Evolutionary conservation across 2,797 vertebrate genomes (phyloP).

Genomic region (Neoniphon sammara): DNA sequence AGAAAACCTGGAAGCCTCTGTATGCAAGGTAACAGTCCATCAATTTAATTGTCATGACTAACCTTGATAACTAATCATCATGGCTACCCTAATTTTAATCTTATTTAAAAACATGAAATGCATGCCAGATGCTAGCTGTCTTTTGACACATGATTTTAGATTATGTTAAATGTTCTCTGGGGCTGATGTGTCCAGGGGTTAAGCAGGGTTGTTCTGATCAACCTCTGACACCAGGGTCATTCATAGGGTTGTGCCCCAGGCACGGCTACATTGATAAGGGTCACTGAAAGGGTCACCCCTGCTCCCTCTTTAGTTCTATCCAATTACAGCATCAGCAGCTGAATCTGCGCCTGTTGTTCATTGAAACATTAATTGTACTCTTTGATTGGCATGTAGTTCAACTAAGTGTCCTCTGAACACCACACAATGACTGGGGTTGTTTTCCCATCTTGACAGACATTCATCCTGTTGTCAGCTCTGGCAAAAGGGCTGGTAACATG

Average conservation of each 20-base stretch:
- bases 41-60: slow-evolving; percentile 44
- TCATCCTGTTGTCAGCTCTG: slow-evolving; percentile 46
- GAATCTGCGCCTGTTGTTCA: slow-evolving; percentile 68
- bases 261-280: slow-evolving; percentile 74
- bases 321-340: slow-evolving; percentile 74
- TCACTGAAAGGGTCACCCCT: slow-evolving; percentile 76
- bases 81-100: slow-evolving; percentile 37
- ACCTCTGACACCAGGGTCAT: slow-evolving; percentile 85
- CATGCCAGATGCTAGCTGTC: slow-evolving; percentile 67
- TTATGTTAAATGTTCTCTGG: slow-evolving; percentile 76
- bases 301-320: slow-evolving; percentile 72
- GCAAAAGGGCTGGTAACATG: slow-evolving; percentile 41
- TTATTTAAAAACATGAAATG: slow-evolving; percentile 47
- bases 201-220: slow-evolving; percentile 79
- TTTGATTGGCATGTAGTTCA: slow-evolving; percentile 73
- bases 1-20: slow-evolving; percentile 14
- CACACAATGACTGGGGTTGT: slow-evolving; percentile 60
- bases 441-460: slow-evolving; percentile 41
- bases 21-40: slow-evolving; percentile 13
- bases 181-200: slow-evolving; percentile 78
- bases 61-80: slow-evolving; percentile 37
- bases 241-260: slow-evolving; percentile 73
- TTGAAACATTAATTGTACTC: slow-evolving; percentile 69
- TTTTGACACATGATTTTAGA: slow-evolving; percentile 77
- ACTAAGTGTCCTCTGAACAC: slow-evolving; percentile 47